Evolutionary conservation across 2,888 invertebrate genomes (phyloP).

Genomic region (Eurois occulta): DNA sequence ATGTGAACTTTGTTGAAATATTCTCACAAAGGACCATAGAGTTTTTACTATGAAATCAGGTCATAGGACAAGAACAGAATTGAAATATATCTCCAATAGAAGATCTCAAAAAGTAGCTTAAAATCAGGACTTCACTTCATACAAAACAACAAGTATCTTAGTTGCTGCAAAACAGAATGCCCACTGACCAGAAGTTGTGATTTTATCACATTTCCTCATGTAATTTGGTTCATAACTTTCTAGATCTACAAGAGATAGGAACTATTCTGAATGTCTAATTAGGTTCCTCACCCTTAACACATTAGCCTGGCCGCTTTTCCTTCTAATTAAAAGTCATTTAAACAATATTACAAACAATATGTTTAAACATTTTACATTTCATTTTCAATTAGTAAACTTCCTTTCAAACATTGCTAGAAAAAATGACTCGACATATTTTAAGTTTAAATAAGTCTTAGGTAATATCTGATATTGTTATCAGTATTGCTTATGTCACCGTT

Average conservation of each 20-base stretch:
- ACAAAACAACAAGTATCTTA: not conserved
- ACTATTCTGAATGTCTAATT: not conserved
- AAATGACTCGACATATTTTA: not conserved
- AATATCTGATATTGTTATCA: constrained; percentile 21
- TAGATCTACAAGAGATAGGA: not conserved
- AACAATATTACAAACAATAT: too few relatives aligned
- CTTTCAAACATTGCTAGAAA: not conserved
- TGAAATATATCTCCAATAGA: not conserved
- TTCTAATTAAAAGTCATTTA: not conserved
- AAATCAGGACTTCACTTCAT: not conserved
- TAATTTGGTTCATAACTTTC: not conserved
- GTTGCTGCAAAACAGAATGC: not conserved
- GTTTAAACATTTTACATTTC: not conserved
- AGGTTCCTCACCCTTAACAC: too few relatives aligned
- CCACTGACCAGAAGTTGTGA: not conserved
- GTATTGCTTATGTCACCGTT: not conserved
- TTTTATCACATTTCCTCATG: not conserved
- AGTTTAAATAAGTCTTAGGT: constrained; percentile 2
- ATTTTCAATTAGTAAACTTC: not conserved
- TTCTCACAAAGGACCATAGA: not conserved
- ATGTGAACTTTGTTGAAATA: not conserved
- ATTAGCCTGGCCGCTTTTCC: too few relatives aligned
- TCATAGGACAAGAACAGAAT: not conserved
- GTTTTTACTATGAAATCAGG: not conserved
- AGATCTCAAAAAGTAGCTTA: not conserved